Percentiles rank a stretch among this genome's conserved stretches.
Conservation (phyloP, 1,140 invertebrate genomes). For the Drosophila sproati region DNA sequence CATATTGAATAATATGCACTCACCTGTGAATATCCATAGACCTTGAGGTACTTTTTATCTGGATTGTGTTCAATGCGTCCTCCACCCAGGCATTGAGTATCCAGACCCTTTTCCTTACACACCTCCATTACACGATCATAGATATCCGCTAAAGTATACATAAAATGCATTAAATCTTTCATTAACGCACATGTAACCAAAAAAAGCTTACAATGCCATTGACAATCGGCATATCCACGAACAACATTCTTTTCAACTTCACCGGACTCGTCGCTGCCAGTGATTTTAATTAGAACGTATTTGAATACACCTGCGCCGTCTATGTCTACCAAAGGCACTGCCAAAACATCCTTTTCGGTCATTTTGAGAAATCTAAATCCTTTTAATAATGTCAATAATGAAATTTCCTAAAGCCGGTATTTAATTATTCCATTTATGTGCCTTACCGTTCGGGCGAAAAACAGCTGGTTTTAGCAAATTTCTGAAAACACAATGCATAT, state of each 20-base stretch:
- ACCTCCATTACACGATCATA: conserved; percentile 86
- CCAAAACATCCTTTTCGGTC: conserved; percentile 65
- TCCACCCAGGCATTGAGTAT: conserved; percentile 90
- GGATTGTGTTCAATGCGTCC: conserved; percentile 91
- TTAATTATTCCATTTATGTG: not conserved
- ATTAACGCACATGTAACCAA: not conserved
- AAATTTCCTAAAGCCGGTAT: not conserved
- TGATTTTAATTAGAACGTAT: conserved; percentile 92
- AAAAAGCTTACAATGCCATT: conserved; percentile 88
- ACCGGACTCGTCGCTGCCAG: conserved; percentile 81
- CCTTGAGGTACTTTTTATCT: conserved; percentile 87
- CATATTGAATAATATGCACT: not conserved
- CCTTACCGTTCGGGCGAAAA: conserved; percentile 9
- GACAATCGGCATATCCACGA: conserved; percentile 88
- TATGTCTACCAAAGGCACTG: conserved; percentile 91
- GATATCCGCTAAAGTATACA: conserved; percentile 86
- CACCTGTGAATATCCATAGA: conserved; percentile 92
- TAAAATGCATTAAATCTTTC: not conserved
- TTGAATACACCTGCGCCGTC: conserved; percentile 93
- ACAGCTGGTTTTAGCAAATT: conserved; percentile 43
- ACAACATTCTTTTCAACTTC: conserved; percentile 88
- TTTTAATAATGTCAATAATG: not conserved
- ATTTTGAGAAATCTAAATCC: conserved; percentile 64
- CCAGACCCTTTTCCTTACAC: conserved; percentile 84
- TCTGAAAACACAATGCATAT: conserved; percentile 16